These are phyloP conservation scores for Euzophera pinguis DNA, from an alignment of 2,888 invertebrate species.

Conservation along the genomic window DNA sequence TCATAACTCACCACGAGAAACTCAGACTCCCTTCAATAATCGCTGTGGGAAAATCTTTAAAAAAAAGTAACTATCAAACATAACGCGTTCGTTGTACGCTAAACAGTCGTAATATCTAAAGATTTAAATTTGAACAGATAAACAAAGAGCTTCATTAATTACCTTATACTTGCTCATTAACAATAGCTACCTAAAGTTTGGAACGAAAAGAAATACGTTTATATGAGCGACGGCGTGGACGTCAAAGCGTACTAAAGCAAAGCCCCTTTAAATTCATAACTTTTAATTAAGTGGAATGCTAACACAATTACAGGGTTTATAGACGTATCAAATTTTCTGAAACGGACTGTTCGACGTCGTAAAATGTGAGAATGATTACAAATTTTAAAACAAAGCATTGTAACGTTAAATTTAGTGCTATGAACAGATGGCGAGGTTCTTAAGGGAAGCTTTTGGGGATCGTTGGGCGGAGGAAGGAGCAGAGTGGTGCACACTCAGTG, in stretches of 20 bases:
- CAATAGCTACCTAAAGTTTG: slow-evolving; percentile 47
- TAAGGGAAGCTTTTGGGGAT: slow-evolving; percentile 69
- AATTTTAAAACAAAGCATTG: slow-evolving; percentile 78
- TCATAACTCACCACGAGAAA: slow-evolving; percentile 61
- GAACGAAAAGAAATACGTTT: slow-evolving; percentile 54
- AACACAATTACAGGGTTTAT: slow-evolving; percentile 77
- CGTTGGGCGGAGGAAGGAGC: slow-evolving; percentile 55
- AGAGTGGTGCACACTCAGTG: slow-evolving; percentile 53
- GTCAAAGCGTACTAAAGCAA: slow-evolving; percentile 61
- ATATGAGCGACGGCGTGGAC: slow-evolving; percentile 53
- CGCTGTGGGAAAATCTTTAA: slow-evolving; percentile 61
- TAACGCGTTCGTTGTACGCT: slow-evolving; percentile 32
- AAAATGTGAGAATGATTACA: slow-evolving; percentile 79
- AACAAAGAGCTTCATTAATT: slow-evolving; percentile 39
- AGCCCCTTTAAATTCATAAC: slow-evolving; percentile 76
- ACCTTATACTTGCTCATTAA: slow-evolving; percentile 48
- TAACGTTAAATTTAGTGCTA: slow-evolving; percentile 73
- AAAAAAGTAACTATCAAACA: slow-evolving; percentile 5
- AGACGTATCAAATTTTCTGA: slow-evolving; percentile 77
- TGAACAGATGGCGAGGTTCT: slow-evolving; percentile 65
- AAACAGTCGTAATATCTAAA: slow-evolving; percentile 28
- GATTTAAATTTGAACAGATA: slow-evolving; percentile 32
- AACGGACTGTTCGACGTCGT: slow-evolving; percentile 75
- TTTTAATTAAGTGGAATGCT: slow-evolving; percentile 78
- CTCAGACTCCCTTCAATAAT: slow-evolving; percentile 66